Percentiles rank a stretch among this genome's conserved stretches.
These are phyloP conservation scores for Typhlichthys subterraneus DNA, from an alignment of 2,797 vertebrate genomes.

Conservation along the genomic window DNA sequence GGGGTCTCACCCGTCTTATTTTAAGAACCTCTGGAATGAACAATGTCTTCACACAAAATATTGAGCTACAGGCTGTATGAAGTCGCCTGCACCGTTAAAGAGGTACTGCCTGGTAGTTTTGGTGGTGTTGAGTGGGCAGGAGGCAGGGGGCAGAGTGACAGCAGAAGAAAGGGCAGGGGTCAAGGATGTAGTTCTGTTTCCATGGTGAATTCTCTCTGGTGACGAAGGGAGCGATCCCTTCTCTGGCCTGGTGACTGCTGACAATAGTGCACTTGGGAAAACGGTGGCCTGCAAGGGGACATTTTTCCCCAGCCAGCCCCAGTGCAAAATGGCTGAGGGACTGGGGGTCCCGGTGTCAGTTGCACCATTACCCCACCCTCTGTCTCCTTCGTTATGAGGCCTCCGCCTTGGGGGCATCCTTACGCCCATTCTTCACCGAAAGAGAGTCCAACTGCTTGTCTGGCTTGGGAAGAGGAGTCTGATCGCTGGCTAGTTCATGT, in stretches of 20 bases:
- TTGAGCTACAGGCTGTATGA: no score
- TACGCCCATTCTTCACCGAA: slow-evolving; percentile 70
- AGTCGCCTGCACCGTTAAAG: no score
- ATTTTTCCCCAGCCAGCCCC: slow-evolving; percentile 44
- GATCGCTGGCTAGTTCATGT: slow-evolving; percentile 84
- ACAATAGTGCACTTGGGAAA: slow-evolving; percentile 53
- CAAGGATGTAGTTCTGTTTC: slow-evolving; percentile 21
- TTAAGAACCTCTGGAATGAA: no score
- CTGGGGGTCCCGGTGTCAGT: slow-evolving; percentile 58
- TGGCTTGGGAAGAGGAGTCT: slow-evolving; percentile 80
- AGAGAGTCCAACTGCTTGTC: slow-evolving; percentile 78
- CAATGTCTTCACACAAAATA: no score
- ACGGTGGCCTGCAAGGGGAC: slow-evolving; percentile 34
- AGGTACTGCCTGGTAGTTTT: no score
- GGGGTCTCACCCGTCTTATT: no score
- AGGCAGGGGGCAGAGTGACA: slow-evolving; percentile 14
- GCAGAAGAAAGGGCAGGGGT: neutral
- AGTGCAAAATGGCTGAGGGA: slow-evolving; percentile 54
- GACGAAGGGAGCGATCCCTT: slow-evolving; percentile 46
- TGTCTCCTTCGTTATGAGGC: slow-evolving; percentile 77
- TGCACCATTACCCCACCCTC: slow-evolving; percentile 69
- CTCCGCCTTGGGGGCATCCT: slow-evolving; percentile 76
- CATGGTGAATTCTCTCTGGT: slow-evolving; percentile 41
- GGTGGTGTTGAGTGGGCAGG: neutral
- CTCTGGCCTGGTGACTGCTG: slow-evolving; percentile 44